Evolutionary conservation across 2,113 vertebrate genomes (phyloP).

Genomic region (Rissa tridactyla): DNA sequence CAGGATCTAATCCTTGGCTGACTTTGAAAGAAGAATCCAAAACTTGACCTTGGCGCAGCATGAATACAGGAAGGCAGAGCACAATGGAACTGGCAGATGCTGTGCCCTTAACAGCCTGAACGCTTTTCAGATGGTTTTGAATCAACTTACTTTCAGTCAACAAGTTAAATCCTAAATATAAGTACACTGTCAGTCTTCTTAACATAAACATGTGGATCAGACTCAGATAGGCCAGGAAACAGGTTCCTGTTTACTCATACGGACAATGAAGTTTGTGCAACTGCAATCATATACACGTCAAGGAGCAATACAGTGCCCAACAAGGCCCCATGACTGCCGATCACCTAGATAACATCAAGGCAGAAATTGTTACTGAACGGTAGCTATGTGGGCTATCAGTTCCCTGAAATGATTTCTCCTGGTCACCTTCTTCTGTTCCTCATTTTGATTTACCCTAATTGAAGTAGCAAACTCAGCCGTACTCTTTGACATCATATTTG

Average conservation of each 20-base stretch:
- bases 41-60: neutral
- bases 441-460: neutral
- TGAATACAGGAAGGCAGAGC: neutral
- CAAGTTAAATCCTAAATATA: neutral
- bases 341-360: neutral
- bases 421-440: neutral
- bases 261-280: constrained; percentile 14
- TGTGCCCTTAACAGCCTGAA: neutral
- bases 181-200: neutral
- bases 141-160: neutral
- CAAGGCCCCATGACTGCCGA: neutral
- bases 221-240: neutral
- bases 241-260: neutral
- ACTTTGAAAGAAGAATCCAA: neutral
- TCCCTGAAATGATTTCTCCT: neutral
- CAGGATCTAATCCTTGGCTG: neutral
- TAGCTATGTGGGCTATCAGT: neutral
- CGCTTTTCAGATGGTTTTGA: neutral
- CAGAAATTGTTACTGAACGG: neutral
- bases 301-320: neutral
- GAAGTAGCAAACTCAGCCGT: neutral
- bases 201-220: neutral
- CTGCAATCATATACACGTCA: neutral
- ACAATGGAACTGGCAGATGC: neutral
- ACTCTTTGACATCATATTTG: neutral